These are phyloP conservation scores for Drosophila suboccidentalis DNA, from an alignment of 2,888 invertebrate species.

Conservation along the genomic window DNA sequence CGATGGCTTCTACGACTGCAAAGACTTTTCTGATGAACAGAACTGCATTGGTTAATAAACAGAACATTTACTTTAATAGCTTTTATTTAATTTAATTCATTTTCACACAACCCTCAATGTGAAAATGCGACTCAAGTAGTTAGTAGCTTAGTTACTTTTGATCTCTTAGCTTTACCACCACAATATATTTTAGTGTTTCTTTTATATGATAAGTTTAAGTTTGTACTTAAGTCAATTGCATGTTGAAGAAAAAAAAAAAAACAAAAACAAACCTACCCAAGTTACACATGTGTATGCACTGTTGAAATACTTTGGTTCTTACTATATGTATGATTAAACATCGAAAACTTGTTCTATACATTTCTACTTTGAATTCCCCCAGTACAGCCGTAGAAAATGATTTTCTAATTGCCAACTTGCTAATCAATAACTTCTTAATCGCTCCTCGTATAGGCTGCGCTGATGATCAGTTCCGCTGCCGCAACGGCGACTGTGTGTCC, in stretches of 20 bases:
- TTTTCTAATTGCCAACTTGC: background rate
- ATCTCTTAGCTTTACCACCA: background rate
- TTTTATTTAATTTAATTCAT: constrained; percentile 11
- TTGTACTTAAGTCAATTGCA: constrained; percentile 43
- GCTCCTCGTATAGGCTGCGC: constrained; percentile 88
- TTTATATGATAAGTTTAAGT: constrained; percentile 18
- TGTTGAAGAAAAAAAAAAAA: constrained; percentile 10
- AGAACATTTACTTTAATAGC: constrained; percentile 16
- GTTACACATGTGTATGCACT: constrained; percentile 64
- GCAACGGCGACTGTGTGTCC: constrained; percentile 89
- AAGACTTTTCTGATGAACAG: constrained; percentile 96
- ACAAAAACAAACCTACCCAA: constrained; percentile 1
- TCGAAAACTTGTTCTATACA: constrained; percentile 1
- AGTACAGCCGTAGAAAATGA: constrained; percentile 33
- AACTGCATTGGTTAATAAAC: constrained; percentile 89
- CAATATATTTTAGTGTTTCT: constrained; percentile 1
- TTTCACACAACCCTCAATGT: background rate
- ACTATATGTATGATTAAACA: constrained; percentile 13
- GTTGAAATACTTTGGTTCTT: constrained; percentile 22
- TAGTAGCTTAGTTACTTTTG: constrained; percentile 18
- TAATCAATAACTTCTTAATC: constrained; percentile 26
- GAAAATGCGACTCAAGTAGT: constrained; percentile 2
- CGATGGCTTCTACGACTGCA: constrained; percentile 96
- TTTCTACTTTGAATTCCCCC: constrained; percentile 9
- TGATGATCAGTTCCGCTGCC: constrained; percentile 89